Evolutionary conservation across 2,113 vertebrate genomes (phyloP).

Genomic region (Camelus bactrianus): DNA sequence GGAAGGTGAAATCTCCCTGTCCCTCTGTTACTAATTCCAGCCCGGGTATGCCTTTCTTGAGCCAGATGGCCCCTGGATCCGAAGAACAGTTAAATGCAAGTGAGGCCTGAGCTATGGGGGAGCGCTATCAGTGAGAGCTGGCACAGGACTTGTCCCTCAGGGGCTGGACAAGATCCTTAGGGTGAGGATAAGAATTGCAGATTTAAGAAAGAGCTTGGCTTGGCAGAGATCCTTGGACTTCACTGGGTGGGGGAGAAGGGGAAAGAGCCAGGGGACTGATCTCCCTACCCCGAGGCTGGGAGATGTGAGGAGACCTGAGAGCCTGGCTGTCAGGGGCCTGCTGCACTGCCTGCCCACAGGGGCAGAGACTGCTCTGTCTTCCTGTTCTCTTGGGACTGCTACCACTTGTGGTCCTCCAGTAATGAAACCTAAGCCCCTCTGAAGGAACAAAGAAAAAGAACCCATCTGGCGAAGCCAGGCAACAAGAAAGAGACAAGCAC

Average conservation of each 20-base stretch:
- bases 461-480: not conserved
- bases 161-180: not conserved
- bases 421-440: conserved; percentile 19
- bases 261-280: not conserved
- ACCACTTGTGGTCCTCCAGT: not conserved
- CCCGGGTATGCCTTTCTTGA: not conserved
- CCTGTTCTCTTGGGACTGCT: conserved; percentile 29
- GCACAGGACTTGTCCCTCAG: not conserved
- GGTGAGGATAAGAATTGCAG: not conserved
- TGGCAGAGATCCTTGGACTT: conserved; percentile 15
- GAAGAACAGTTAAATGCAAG: not conserved
- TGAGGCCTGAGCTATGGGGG: not conserved
- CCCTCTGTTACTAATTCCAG: conserved; percentile 20
- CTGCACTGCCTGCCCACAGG: not conserved
- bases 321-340: not conserved
- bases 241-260: not conserved
- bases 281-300: not conserved
- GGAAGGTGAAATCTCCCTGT: not conserved
- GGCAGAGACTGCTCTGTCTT: not conserved
- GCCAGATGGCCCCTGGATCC: not conserved
- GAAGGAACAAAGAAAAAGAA: conserved; percentile 24
- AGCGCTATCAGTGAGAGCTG: not conserved
- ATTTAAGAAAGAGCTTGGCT: conserved; percentile 20
- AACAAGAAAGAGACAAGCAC: conserved; percentile 36
- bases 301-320: not conserved